phyloP scores from a whole-genome alignment of 35 echinoderm and acorn worm species.

The Nesometra sesokonis region DNA sequence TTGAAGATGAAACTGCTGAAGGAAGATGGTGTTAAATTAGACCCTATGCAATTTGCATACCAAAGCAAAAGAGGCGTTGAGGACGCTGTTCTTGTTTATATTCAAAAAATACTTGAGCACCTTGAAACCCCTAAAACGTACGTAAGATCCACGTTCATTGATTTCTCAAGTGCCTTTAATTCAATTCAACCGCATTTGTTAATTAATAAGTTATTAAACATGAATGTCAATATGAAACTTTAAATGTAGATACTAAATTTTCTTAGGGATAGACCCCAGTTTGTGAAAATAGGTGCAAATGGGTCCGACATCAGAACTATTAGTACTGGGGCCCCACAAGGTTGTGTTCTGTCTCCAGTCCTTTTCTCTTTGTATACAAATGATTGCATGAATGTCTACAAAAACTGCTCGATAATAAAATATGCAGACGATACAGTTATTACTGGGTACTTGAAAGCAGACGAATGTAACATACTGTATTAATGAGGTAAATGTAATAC shows the following conservation, averaged over 20 bases:
- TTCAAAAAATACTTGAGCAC: not conserved
- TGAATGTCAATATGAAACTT: slow-evolving; percentile 15
- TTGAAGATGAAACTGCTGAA: not conserved
- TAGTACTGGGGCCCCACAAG: slow-evolving; percentile 11
- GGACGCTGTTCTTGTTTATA: slow-evolving; percentile 7
- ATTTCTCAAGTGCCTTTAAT: slow-evolving; percentile 33
- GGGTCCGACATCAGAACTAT: not conserved
- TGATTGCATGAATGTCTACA: not conserved
- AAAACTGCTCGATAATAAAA: not conserved
- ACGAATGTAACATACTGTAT: not conserved
- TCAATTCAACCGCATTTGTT: not conserved
- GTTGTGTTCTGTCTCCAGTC: slow-evolving; percentile 4
- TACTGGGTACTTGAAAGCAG: not conserved
- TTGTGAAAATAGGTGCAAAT: not conserved
- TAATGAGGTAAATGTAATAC: not conserved
- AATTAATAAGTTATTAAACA: slow-evolving; percentile 16
- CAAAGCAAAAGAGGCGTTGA: slow-evolving; percentile 3
- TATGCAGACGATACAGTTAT: slow-evolving; percentile 23
- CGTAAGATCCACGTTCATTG: not conserved
- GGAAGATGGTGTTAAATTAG: not conserved
- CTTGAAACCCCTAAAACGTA: slow-evolving; percentile 12
- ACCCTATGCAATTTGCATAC: slow-evolving; percentile 11
- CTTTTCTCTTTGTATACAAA: slow-evolving; percentile 22
- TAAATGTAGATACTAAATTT: slow-evolving; percentile 10
- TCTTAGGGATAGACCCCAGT: not conserved